Evolutionary conservation across 64 coral and sea anemone species (phyloP).

Genomic region (Orbicella faveolata): DNA sequence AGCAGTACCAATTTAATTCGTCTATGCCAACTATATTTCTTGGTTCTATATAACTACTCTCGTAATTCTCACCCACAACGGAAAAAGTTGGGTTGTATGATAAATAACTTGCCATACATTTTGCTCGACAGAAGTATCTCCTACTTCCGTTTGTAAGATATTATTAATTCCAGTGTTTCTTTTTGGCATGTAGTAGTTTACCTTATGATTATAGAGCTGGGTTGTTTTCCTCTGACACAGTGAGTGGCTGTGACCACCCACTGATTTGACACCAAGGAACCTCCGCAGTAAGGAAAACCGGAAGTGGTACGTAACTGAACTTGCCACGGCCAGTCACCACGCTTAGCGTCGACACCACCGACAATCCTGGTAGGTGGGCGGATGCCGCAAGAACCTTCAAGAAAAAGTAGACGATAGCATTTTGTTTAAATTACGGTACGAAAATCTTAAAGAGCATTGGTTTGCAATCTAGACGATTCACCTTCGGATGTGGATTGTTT

Average conservation of each 20-base stretch:
- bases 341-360: constrained; percentile 30
- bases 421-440: too few species aligned
- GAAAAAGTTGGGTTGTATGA: too few species aligned
- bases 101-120: not conserved
- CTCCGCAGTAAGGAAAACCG: constrained; percentile 51
- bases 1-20: too few species aligned
- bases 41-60: too few species aligned
- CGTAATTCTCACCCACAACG: too few species aligned
- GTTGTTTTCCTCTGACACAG: constrained; percentile 32
- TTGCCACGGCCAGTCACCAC: constrained; percentile 61
- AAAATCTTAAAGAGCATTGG: too few species aligned
- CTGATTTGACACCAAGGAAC: constrained; percentile 11
- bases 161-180: not conserved
- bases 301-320: constrained; percentile 27
- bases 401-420: not conserved
- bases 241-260: constrained; percentile 59
- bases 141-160: not conserved
- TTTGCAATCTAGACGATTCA: too few species aligned
- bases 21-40: not conserved
- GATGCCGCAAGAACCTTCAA: constrained; percentile 47
- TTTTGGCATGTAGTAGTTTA: not conserved
- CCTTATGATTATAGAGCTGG: constrained; percentile 33
- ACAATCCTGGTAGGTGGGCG: constrained; percentile 52
- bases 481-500: too few species aligned
- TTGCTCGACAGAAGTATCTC: not conserved